phyloP scores from a whole-genome alignment of 2,113 vertebrate genomes.

The Tyto alba region DNA sequence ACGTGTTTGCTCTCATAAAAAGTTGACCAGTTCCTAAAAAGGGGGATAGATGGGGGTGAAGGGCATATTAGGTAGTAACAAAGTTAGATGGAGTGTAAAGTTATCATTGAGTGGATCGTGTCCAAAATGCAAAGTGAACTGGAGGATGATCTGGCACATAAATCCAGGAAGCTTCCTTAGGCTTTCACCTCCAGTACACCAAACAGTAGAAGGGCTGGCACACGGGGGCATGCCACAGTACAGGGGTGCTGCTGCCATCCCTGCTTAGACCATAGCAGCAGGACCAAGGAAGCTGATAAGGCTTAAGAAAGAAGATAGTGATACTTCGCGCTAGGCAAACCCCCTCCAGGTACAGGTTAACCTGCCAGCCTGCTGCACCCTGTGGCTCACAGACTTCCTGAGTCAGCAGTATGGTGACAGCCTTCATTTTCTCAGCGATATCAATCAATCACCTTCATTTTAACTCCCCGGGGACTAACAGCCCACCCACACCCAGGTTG shows the following conservation, averaged over 20 bases:
- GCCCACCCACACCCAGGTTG: background rate
- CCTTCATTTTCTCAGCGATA: background rate
- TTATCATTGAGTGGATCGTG: background rate
- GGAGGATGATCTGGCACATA: background rate
- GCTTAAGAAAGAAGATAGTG: background rate
- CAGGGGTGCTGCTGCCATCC: background rate
- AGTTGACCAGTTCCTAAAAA: background rate
- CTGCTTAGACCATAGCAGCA: background rate
- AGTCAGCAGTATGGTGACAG: background rate
- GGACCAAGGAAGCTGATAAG: background rate
- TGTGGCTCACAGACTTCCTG: background rate
- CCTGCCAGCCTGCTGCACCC: background rate
- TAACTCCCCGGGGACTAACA: background rate
- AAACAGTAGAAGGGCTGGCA: background rate
- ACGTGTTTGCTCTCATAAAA: background rate
- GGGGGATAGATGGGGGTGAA: background rate
- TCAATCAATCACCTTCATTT: background rate
- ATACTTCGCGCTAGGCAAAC: background rate
- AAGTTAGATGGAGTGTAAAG: background rate
- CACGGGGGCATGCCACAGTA: fast-evolving
- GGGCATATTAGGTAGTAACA: background rate
- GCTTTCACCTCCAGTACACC: background rate
- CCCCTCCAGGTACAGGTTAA: background rate
- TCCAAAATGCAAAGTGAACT: background rate
- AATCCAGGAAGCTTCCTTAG: background rate